A percentile compares a stretch with the other conserved stretches of the same genome.
These are phyloP conservation scores for Isoperla grammatica DNA, from an alignment of 2,888 invertebrate genomes.

Conservation along the genomic window DNA sequence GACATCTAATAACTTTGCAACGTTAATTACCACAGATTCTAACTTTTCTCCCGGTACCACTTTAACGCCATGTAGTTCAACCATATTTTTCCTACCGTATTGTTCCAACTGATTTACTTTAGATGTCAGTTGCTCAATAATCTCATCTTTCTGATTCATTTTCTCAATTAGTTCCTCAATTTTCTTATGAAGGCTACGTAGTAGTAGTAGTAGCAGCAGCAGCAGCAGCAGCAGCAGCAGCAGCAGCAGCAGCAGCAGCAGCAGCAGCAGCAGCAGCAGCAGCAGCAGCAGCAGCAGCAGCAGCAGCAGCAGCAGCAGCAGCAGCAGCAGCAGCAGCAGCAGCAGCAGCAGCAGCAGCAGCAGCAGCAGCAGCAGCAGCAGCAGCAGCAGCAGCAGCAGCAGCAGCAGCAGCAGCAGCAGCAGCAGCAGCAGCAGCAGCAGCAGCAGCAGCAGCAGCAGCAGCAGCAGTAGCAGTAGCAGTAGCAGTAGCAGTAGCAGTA, in stretches of 20 bases:
- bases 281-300: not conserved
- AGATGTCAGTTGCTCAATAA: too few relatives aligned
- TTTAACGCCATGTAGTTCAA: too few relatives aligned
- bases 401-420: not conserved
- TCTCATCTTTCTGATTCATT: too few relatives aligned
- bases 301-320: not conserved
- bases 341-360: not conserved
- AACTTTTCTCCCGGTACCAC: too few relatives aligned
- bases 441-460: not conserved
- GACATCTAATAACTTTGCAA: too few relatives aligned
- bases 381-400: not conserved
- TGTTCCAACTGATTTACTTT: too few relatives aligned
- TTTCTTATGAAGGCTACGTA: too few relatives aligned
- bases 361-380: not conserved
- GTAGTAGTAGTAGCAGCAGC: not conserved
- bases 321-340: not conserved
- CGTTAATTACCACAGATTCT: too few relatives aligned
- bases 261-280: not conserved
- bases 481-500: not conserved
- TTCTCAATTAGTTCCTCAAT: too few relatives aligned
- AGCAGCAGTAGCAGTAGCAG: not conserved
- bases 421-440: not conserved
- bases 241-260: not conserved
- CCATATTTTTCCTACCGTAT: too few relatives aligned
- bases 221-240: not conserved